Percentiles rank a stretch among this genome's conserved stretches.
phyloP scores from a whole-genome alignment of 2,113 vertebrate genomes.

The Gallinago jamesoni region DNA sequence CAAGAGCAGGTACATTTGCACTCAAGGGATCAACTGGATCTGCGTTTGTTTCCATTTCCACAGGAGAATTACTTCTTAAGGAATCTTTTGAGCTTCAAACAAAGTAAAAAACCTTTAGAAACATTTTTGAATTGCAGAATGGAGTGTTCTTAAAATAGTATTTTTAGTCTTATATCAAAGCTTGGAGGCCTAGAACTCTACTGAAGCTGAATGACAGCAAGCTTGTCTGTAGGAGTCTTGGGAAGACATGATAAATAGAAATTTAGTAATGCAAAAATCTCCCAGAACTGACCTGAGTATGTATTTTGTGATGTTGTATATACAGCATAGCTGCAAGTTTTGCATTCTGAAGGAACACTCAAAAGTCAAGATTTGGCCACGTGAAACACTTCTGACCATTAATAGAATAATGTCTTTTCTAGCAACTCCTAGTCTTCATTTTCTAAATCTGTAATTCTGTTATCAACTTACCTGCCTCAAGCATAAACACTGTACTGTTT shows the following conservation, averaged over 20 bases:
- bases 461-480: background rate
- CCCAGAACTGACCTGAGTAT: background rate
- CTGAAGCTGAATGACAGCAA: background rate
- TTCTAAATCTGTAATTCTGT: background rate
- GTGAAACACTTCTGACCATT: background rate
- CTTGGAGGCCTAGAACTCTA: background rate
- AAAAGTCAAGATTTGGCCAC: background rate
- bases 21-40: slow-evolving; percentile 87
- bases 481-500: background rate
- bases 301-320: background rate
- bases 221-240: background rate
- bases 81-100: slow-evolving; percentile 88
- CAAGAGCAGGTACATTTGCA: slow-evolving; percentile 76
- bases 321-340: background rate
- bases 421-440: background rate
- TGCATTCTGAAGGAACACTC: background rate
- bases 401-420: background rate
- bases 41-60: slow-evolving; percentile 97
- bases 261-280: background rate
- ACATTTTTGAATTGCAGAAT: background rate
- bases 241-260: background rate
- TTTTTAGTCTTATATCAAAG: background rate
- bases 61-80: slow-evolving; percentile 92
- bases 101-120: slow-evolving; percentile 16
- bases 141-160: background rate